Evolutionary conservation across 2,888 invertebrate species (phyloP).

Genomic region (Idaea straminata): DNA sequence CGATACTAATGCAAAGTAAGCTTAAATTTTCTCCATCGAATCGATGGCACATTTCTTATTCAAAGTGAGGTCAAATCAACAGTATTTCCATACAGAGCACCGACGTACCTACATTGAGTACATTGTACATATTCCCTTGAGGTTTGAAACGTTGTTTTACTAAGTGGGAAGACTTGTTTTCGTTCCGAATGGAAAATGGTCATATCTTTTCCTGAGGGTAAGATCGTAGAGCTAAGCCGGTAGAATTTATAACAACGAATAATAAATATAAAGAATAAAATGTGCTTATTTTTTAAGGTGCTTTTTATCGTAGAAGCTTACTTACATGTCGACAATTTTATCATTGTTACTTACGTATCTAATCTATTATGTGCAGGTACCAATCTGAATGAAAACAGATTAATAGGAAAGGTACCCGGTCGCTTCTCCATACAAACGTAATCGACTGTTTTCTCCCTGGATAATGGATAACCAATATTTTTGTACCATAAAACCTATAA

Average conservation of each 20-base stretch:
- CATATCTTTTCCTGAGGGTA: constrained; percentile 11
- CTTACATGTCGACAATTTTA: not conserved
- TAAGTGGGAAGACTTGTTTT: constrained; percentile 29
- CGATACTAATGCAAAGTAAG: constrained; percentile 4
- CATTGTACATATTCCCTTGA: constrained; percentile 19
- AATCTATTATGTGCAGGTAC: no score
- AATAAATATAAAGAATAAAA: not conserved
- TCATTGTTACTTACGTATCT: no score
- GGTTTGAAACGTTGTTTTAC: constrained; percentile 20
- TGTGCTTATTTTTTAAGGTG: not conserved
- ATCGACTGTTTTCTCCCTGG: no score
- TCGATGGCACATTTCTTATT: constrained; percentile 21
- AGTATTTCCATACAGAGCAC: constrained; percentile 16
- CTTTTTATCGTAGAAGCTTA: not conserved
- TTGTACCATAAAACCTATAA: no score
- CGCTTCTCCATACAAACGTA: no score
- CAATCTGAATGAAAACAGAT: no score
- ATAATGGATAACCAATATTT: no score
- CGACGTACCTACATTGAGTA: constrained; percentile 9
- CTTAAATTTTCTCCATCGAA: constrained; percentile 7
- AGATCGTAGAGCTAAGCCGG: constrained; percentile 10
- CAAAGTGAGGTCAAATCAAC: constrained; percentile 21
- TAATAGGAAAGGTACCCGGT: no score
- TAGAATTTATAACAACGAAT: not conserved
- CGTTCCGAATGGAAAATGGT: constrained; percentile 5